These are phyloP conservation scores for Pungitius pungitius DNA, from an alignment of 2,113 vertebrate genomes.

Conservation along the genomic window DNA sequence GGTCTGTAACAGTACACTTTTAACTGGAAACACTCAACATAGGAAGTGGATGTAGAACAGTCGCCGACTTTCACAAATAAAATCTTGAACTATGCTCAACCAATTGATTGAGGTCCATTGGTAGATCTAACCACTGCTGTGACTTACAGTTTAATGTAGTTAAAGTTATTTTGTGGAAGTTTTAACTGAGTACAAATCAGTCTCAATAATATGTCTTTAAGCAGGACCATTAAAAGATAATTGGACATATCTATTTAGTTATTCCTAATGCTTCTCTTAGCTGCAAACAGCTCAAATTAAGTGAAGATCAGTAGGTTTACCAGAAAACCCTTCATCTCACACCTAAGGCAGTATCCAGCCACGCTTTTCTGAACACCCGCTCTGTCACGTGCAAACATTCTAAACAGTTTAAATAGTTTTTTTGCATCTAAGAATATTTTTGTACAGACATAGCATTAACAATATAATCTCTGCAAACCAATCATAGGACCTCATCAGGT, in stretches of 20 bases:
- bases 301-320: too few relatives aligned
- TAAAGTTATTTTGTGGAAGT: too few relatives aligned
- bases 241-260: neutral
- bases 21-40: neutral
- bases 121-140: too few relatives aligned
- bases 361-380: too few relatives aligned
- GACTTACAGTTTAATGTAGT: too few relatives aligned
- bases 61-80: neutral
- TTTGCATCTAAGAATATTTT: neutral
- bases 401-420: neutral
- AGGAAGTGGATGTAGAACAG: neutral
- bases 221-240: neutral
- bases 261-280: neutral
- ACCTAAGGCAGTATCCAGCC: too few relatives aligned
- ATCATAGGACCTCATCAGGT: neutral
- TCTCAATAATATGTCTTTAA: too few relatives aligned
- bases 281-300: too few relatives aligned
- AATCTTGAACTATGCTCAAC: neutral
- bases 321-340: too few relatives aligned
- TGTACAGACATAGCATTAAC: neutral
- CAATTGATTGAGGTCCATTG: too few relatives aligned
- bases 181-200: too few relatives aligned
- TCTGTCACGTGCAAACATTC: too few relatives aligned
- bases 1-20: slow-evolving; percentile 1
- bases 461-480: neutral